phyloP scores from a whole-genome alignment of 2,888 invertebrate genomes.

The Chalcis sispes region DNA sequence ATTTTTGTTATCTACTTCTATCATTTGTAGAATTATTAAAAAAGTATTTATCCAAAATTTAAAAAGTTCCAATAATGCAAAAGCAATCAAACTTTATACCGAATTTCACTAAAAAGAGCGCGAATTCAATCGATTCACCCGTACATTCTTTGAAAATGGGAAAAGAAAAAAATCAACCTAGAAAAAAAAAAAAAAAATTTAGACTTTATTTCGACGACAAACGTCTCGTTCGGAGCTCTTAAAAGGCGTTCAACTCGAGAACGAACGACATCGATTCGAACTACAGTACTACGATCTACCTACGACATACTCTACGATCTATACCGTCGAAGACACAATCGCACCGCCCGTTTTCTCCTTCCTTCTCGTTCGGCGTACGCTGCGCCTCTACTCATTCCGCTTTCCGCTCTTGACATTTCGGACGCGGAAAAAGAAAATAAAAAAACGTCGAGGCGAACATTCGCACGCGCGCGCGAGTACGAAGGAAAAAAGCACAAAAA shows the following conservation, averaged over 20 bases:
- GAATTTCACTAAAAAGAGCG: no score
- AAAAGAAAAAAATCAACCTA: slow-evolving; percentile 25
- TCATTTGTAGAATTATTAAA: no score
- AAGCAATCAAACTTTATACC: background rate
- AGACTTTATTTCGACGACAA: no score
- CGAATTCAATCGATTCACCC: slow-evolving; percentile 3
- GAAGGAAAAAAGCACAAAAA: background rate
- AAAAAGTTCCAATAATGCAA: no score
- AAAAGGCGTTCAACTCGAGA: slow-evolving; percentile 21
- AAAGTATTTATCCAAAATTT: no score
- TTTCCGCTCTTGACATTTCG: slow-evolving; percentile 1
- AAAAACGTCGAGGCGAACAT: background rate
- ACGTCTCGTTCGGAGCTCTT: slow-evolving; percentile 22
- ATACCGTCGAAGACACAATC: slow-evolving; percentile 59
- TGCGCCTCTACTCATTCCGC: background rate
- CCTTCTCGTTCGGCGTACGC: background rate
- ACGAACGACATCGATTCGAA: slow-evolving; percentile 60
- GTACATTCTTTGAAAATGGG: background rate
- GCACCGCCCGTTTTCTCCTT: background rate
- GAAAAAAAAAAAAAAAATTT: background rate
- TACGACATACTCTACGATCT: slow-evolving; percentile 59
- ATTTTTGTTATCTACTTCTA: no score
- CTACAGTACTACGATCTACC: slow-evolving; percentile 61
- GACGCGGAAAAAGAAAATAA: slow-evolving; percentile 16
- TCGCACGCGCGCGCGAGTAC: background rate